Base-by-base conservation (phyloP, 2,113 vertebrate genomes). In the Thunnus maccoyii region DNA sequence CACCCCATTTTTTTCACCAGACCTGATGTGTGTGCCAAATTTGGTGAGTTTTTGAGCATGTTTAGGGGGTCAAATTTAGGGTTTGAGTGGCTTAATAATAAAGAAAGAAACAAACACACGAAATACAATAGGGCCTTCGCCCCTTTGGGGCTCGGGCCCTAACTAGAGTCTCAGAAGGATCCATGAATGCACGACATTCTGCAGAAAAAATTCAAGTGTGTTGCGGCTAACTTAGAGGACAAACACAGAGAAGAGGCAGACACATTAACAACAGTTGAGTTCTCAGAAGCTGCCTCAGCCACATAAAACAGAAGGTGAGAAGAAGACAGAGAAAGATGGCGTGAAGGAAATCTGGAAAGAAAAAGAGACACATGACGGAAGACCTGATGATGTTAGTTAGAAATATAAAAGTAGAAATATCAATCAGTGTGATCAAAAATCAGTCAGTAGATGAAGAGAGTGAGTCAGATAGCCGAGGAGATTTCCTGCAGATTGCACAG, bases 401-500 rank as follows among this genome's bases (percentile, higher is more conserved):
- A 92, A 88, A 90, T 86, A 75, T 62, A 88, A 77, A 80, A 89
- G 87, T 80, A 84, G 73, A 82, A 84, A 84, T 22, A 74, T 72
- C 62, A 83, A 89, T 78, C 72, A 89, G 82, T 89, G 76, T 84
- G 83, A 94, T 89, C 83, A 92, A 74, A 88, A 88, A 92, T 82
- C 51, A 46, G 80, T 92, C 87, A 92, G 82, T 73, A 75, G 83
- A 90, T 82, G 87, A 83, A 91, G 74, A 91, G 72, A 86, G 82
- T 70, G 79, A 89, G 66, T 93, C 88, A 90, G 90, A 90, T 47
- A 83, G 86, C 86, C 87, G 32, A 52, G 66, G 82, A 84, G 67
- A 76, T 85, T 83, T 92, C 92, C 94, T 95, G 91, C 90, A 91
- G 91, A 92, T 92, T 93, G 91, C 88, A 94, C 92, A 94, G 83